These are phyloP conservation scores for Podarcis muralis DNA, from an alignment of 2,113 vertebrate genomes.

Conservation along the genomic window DNA sequence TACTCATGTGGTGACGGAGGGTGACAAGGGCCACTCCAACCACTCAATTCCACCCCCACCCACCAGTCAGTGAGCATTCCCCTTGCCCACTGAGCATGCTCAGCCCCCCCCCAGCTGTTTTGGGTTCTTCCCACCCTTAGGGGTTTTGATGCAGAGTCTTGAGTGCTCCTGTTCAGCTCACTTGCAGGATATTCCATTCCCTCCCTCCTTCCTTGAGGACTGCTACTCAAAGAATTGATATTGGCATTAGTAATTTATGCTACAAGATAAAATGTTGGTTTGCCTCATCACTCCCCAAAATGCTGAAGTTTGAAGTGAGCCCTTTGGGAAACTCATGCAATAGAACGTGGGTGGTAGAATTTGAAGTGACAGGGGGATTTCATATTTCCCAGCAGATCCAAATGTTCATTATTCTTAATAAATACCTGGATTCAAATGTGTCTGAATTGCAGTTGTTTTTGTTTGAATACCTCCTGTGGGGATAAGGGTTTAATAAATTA, in stretches of 20 bases:
- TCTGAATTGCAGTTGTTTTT: neutral
- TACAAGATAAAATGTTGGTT: slow-evolving; percentile 30
- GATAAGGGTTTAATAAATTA: neutral
- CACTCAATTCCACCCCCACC: too few relatives aligned
- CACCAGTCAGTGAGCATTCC: too few relatives aligned
- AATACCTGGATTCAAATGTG: slow-evolving; percentile 1
- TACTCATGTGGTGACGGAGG: too few relatives aligned
- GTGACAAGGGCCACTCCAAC: too few relatives aligned
- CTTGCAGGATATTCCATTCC: too few relatives aligned
- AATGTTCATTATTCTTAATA: slow-evolving; percentile 13
- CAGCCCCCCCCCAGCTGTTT: too few relatives aligned
- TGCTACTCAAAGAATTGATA: too few relatives aligned
- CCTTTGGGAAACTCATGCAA: neutral
- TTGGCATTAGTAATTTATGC: slow-evolving; percentile 33
- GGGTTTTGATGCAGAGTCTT: too few relatives aligned
- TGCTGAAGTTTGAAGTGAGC: slow-evolving; percentile 22
- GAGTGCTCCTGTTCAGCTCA: too few relatives aligned
- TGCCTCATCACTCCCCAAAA: slow-evolving; percentile 19
- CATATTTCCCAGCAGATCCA: neutral
- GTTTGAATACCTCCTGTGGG: neutral
- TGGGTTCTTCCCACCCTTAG: too few relatives aligned
- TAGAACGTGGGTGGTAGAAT: slow-evolving; percentile 27
- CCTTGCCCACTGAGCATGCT: too few relatives aligned
- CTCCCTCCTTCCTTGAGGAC: too few relatives aligned
- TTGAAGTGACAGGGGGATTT: neutral